These are phyloP conservation scores for Hyalella azteca DNA, from an alignment of 2,888 invertebrate species.

Conservation along the genomic window DNA sequence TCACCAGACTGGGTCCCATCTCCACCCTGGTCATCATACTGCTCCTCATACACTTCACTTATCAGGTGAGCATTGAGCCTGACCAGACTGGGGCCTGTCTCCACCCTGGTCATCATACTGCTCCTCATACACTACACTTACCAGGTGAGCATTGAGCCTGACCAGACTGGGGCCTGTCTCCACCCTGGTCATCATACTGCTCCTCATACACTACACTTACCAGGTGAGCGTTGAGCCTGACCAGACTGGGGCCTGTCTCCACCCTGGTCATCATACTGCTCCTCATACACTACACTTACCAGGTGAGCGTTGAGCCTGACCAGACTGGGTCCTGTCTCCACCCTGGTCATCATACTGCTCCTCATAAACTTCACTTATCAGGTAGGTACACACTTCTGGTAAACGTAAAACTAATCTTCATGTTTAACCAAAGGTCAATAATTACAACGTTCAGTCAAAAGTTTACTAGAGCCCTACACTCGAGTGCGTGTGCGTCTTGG, in stretches of 20 bases:
- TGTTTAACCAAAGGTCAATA: neutral
- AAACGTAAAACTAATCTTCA: too few relatives aligned
- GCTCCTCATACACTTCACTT: slow-evolving; percentile 49
- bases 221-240: slow-evolving; percentile 54
- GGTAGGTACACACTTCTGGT: too few relatives aligned
- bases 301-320: too few relatives aligned
- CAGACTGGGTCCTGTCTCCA: slow-evolving; percentile 49
- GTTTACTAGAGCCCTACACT: neutral
- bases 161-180: slow-evolving; percentile 53
- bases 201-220: slow-evolving; percentile 51
- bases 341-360: slow-evolving; percentile 48
- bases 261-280: slow-evolving; percentile 54
- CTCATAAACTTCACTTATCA: slow-evolving; percentile 51
- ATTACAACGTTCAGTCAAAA: neutral
- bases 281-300: too few relatives aligned
- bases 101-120: neutral
- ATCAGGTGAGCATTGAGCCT: slow-evolving; percentile 45
- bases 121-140: neutral
- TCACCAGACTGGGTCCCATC: slow-evolving; percentile 52
- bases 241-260: slow-evolving; percentile 52
- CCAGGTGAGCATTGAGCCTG: too few relatives aligned
- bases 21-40: slow-evolving; percentile 54
- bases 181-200: slow-evolving; percentile 51
- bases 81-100: neutral
- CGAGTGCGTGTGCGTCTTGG: neutral